phyloP scores from a whole-genome alignment of 92 coral and sea anemone genomes.

The Epizoanthus fatuus region DNA sequence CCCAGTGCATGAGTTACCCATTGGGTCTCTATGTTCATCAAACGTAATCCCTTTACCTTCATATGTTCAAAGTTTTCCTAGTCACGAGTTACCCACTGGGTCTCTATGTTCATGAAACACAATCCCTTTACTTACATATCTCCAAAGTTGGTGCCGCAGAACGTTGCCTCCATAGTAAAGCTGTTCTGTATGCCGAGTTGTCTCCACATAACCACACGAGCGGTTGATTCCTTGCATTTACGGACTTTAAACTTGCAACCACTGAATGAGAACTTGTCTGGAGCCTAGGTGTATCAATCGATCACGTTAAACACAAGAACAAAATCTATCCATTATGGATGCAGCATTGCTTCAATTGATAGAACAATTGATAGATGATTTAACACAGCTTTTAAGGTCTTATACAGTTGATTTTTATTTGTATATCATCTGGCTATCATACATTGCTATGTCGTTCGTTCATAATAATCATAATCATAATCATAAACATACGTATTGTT shows the following conservation, averaged over 20 bases:
- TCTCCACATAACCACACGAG: conserved; percentile 99
- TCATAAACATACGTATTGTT: no score
- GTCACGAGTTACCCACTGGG: neutral
- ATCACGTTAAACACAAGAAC: neutral
- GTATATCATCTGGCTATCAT: no score
- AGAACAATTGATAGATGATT: neutral
- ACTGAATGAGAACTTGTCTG: conserved; percentile 97
- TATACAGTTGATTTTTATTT: no score
- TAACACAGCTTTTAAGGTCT: neutral
- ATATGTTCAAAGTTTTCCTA: neutral
- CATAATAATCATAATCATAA: no score
- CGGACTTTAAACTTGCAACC: conserved; percentile 98
- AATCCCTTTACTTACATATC: conserved; percentile 83
- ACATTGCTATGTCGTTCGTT: no score
- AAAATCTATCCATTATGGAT: neutral
- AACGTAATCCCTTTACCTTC: neutral
- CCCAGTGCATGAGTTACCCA: no score
- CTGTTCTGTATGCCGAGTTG: conserved; percentile 97
- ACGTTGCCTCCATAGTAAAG: conserved; percentile 99
- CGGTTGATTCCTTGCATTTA: conserved; percentile 97
- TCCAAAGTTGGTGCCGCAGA: conserved; percentile 98
- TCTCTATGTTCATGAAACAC: neutral
- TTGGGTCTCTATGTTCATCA: no score
- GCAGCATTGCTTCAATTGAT: neutral
- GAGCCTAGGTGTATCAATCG: conserved; percentile 69